Conservation (phyloP, 2,888 invertebrate genomes). For the Caenorhabditis wallacei region DNA sequence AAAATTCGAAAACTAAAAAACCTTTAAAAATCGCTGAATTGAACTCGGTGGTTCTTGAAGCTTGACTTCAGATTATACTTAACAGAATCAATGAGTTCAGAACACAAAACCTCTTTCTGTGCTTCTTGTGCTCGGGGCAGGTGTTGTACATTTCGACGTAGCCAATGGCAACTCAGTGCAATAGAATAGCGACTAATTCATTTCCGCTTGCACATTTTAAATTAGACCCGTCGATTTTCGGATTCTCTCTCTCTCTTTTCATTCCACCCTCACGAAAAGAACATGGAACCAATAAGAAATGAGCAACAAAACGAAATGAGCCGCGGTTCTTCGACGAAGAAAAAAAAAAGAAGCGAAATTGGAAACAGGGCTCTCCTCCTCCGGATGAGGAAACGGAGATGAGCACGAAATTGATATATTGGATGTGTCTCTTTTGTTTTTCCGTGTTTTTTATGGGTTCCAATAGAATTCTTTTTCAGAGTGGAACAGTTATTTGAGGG, state of each 20-base stretch:
- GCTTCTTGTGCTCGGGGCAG: background rate
- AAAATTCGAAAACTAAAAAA: too few species aligned
- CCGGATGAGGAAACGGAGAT: background rate
- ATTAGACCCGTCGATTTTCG: conserved; percentile 16
- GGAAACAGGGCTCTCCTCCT: conserved; percentile 2
- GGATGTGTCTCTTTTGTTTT: conserved; percentile 6
- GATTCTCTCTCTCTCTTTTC: background rate
- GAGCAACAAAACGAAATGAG: conserved; percentile 18
- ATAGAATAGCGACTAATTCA: conserved; percentile 36
- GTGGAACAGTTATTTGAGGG: background rate
- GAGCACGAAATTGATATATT: conserved; percentile 18
- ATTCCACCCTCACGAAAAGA: background rate
- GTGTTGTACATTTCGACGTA: background rate
- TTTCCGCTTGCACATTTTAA: conserved; percentile 40
- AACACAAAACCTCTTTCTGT: too few species aligned
- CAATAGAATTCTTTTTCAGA: background rate
- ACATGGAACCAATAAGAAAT: background rate
- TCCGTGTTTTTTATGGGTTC: background rate
- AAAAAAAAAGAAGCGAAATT: conserved; percentile 13
- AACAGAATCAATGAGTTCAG: too few species aligned
- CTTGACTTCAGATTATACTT: too few species aligned
- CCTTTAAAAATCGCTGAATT: too few species aligned
- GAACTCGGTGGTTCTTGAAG: too few species aligned
- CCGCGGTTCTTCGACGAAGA: background rate
- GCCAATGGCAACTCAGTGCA: conserved; percentile 1